Conservation (phyloP, 2,113 vertebrate species). For the Hylia prasina region DNA sequence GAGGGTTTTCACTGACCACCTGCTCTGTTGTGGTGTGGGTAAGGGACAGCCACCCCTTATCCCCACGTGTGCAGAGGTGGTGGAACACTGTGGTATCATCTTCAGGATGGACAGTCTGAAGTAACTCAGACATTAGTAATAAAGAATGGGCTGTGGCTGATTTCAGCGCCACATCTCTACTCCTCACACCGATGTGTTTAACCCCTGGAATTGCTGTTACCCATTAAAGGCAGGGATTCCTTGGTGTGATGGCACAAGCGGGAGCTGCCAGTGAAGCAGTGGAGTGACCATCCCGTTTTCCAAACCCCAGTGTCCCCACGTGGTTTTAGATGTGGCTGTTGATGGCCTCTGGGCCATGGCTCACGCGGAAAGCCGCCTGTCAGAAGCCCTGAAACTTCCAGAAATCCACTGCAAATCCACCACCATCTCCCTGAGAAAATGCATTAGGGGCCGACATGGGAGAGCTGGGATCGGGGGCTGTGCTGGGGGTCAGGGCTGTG, state of each 20-base stretch:
- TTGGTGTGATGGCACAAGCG: not conserved
- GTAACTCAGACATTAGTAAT: not conserved
- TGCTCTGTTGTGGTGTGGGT: not conserved
- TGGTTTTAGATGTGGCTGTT: not conserved
- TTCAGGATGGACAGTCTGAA: not conserved
- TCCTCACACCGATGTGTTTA: not conserved
- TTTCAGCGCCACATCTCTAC: not conserved
- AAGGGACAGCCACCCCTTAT: not conserved
- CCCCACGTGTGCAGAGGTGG: rapidly evolving
- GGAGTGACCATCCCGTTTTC: not conserved
- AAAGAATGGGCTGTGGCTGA: not conserved
- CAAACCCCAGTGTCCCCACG: not conserved
- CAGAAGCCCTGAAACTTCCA: not conserved
- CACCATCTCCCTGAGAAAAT: not conserved
- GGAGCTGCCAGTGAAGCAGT: not conserved
- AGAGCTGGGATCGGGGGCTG: not conserved
- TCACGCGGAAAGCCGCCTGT: not conserved
- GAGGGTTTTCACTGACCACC: no score
- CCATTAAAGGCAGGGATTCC: not conserved
- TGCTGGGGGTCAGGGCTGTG: not conserved
- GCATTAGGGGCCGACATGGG: not conserved
- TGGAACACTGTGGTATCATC: not conserved
- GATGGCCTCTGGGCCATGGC: not conserved
- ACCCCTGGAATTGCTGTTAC: not conserved
- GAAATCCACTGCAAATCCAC: not conserved